Evolutionary conservation across 2,888 invertebrate species (phyloP).

Genomic region (Artemia sinica): DNA sequence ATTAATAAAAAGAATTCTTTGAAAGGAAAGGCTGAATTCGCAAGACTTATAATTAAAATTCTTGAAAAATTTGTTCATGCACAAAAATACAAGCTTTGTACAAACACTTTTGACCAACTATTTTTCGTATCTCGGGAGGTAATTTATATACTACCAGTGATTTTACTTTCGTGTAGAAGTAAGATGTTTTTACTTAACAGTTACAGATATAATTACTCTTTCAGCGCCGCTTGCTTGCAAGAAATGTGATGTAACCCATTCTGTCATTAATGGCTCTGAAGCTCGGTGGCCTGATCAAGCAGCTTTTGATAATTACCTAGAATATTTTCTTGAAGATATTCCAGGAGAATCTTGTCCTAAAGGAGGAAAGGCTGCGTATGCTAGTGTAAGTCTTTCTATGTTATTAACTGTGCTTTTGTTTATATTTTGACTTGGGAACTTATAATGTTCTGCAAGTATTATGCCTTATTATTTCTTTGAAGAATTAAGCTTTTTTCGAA

Average conservation of each 20-base stretch:
- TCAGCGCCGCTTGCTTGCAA: background rate
- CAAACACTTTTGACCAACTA: too few species aligned
- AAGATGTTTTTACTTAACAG: slow-evolving; percentile 17
- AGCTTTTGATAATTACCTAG: slow-evolving; percentile 53
- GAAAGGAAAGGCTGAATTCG: too few species aligned
- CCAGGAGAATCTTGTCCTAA: slow-evolving; percentile 55
- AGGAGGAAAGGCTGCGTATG: slow-evolving; percentile 69
- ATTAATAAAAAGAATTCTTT: too few species aligned
- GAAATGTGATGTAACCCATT: background rate
- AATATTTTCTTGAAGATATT: slow-evolving; percentile 67
- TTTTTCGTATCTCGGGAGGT: background rate
- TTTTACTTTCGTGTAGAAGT: slow-evolving; percentile 17
- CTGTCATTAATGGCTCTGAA: slow-evolving; percentile 34
- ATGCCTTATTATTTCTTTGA: too few species aligned
- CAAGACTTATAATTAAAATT: too few species aligned
- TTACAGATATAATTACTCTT: slow-evolving; percentile 17
- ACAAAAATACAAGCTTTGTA: too few species aligned
- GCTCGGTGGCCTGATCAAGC: slow-evolving; percentile 42
- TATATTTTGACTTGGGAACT: too few species aligned
- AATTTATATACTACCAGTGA: slow-evolving; percentile 18
- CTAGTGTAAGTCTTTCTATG: slow-evolving; percentile 37
- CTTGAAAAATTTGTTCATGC: too few species aligned
- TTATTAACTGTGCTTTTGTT: too few species aligned
- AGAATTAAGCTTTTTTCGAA: too few species aligned
- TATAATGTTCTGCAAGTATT: too few species aligned